Evolutionary conservation across 2,888 invertebrate genomes (phyloP), one percentile per base, ranked within the genome.

Genomic region (Leptarthrus brevirostris): DNA sequence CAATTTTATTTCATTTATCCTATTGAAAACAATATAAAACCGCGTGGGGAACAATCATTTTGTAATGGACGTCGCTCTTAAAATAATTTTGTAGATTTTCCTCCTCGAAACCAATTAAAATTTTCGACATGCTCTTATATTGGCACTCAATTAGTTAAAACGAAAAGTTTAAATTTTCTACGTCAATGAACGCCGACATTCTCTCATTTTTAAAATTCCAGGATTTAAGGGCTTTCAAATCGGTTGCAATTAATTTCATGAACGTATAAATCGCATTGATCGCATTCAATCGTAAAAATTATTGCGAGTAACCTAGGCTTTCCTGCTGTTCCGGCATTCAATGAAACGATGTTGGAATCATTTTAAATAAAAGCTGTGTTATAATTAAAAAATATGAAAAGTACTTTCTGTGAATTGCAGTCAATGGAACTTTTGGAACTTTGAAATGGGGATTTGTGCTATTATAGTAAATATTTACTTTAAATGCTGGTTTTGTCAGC

Each of bases 111-210:
- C 40, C n/a, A 58, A 58, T 58, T 58, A 58, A 58, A 36, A 36
- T 36, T 58, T 20, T 36, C 36, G 58, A 58, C 58, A 58, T 18
- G 58, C 36, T 18, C 36, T 58, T 58, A 34, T 58, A 58, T 58
- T 58, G 58, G 58, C 58, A 58, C 58, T 58, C 36, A 58, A 58
- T 58, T 58, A 58, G 58, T 58, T 34, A 36, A 58, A 58, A 58
- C 34, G 34, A 16, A 58, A 58, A 58, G 36, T 34, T 58, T 58
- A 36, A 36, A 58, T 16, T 58, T 58, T 58, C 58, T 58, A 58
- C 58, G 18, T 18, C 36, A 36, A 20, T 34, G 18, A 58, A 4
- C 58, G 36, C 18, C 34, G 36, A 34, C 18, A 58, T 34, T 58
- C 30, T 58, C 18, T 16, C 58, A 36, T 12, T 34, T 36, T 58